These are phyloP conservation scores for Phoebastria nigripes DNA, from an alignment of 2,797 vertebrate genomes.

Conservation along the genomic window DNA sequence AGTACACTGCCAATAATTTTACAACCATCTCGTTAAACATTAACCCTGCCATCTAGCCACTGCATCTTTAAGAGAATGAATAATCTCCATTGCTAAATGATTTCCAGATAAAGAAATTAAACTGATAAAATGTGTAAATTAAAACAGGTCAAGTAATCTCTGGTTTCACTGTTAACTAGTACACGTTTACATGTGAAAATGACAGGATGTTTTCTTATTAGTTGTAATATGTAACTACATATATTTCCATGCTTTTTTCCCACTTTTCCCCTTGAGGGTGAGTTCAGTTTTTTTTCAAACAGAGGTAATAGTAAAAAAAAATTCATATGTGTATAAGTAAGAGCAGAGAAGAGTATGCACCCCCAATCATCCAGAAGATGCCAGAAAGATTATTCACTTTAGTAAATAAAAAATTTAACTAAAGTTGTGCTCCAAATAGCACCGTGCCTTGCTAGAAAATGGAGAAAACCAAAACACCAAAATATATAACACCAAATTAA, in stretches of 20 bases:
- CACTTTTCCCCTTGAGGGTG: rapidly evolving
- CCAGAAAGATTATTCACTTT: not conserved
- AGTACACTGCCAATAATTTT: not conserved
- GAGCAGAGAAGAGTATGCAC: not conserved
- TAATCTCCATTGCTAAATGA: not conserved
- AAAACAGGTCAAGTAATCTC: not conserved
- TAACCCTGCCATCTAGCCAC: not conserved
- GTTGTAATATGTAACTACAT: rapidly evolving
- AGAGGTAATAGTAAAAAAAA: not conserved
- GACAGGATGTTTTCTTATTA: not conserved
- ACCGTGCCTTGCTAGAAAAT: not conserved
- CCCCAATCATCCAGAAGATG: not conserved
- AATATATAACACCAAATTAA: not conserved
- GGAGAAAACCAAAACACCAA: not conserved
- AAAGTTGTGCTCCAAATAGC: not conserved
- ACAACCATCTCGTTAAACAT: not conserved
- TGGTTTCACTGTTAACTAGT: not conserved
- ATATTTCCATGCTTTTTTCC: not conserved
- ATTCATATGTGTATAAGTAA: not conserved
- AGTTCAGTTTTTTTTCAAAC: not conserved
- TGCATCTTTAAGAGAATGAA: not conserved
- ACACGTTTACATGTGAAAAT: rapidly evolving
- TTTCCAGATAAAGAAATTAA: not conserved
- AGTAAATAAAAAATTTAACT: not conserved
- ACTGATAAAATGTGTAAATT: not conserved